These are phyloP conservation scores for Sebastes variabilis DNA, from an alignment of 2,797 vertebrate genomes.

Conservation along the genomic window DNA sequence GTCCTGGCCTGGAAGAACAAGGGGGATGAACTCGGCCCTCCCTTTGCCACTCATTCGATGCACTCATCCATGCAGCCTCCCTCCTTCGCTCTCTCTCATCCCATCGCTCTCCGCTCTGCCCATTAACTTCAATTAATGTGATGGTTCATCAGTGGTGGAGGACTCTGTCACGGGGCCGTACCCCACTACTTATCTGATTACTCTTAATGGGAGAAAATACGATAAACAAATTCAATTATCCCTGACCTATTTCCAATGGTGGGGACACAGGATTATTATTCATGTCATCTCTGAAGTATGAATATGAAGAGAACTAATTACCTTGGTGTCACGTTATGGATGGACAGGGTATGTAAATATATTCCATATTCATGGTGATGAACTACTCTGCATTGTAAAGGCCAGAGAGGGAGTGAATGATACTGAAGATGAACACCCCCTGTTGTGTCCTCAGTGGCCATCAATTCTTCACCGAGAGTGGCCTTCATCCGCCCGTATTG, in stretches of 20 bases:
- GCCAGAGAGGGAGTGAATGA: constrained; percentile 73
- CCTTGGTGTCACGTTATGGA: constrained; percentile 70
- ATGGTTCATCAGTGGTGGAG: constrained; percentile 77
- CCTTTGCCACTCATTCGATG: constrained; percentile 49
- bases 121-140: constrained; percentile 85
- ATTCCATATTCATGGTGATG: constrained; percentile 73
- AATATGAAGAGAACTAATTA: constrained; percentile 79
- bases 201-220: constrained; percentile 79
- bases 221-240: constrained; percentile 84
- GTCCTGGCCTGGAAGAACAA: constrained; percentile 29
- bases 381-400: constrained; percentile 67
- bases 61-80: constrained; percentile 67
- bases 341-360: constrained; percentile 70
- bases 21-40: constrained; percentile 47
- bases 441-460: constrained; percentile 66
- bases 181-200: constrained; percentile 78
- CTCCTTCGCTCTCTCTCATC: constrained; percentile 50
- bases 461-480: constrained; percentile 72
- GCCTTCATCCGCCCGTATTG: constrained; percentile 67
- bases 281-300: constrained; percentile 76
- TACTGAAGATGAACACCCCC: constrained; percentile 69
- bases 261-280: constrained; percentile 70
- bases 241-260: constrained; percentile 82
- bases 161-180: constrained; percentile 75
- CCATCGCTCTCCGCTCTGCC: constrained; percentile 63